Evolutionary conservation across 1,140 invertebrate genomes (phyloP).

Genomic region (Apis florea): DNA sequence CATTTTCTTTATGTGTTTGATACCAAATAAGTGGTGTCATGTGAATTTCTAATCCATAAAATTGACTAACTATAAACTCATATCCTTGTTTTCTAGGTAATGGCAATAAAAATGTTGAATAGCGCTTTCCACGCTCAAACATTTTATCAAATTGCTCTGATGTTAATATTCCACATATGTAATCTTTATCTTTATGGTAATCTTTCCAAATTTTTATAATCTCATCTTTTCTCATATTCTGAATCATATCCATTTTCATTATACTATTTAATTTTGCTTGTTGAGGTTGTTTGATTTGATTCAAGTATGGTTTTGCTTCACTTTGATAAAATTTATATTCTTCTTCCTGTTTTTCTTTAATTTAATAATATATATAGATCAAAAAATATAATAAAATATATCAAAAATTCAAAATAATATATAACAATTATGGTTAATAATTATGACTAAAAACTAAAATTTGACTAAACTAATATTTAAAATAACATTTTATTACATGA

Average conservation of each 20-base stretch:
- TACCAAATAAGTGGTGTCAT: slow-evolving; percentile 94
- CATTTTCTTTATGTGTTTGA: slow-evolving; percentile 94
- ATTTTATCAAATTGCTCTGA: slow-evolving; percentile 83
- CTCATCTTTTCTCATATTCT: slow-evolving; percentile 87
- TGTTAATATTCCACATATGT: slow-evolving; percentile 86
- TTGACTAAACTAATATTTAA: background rate
- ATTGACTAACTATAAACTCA: slow-evolving; percentile 93
- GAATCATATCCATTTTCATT: slow-evolving; percentile 90
- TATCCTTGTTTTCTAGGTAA: slow-evolving; percentile 91
- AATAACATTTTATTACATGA: background rate
- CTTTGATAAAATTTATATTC: slow-evolving; percentile 65
- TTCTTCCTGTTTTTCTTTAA: slow-evolving; percentile 58
- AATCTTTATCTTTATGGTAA: slow-evolving; percentile 89
- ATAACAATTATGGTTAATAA: background rate
- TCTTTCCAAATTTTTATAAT: slow-evolving; percentile 89
- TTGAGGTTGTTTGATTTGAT: slow-evolving; percentile 74
- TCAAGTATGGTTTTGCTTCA: slow-evolving; percentile 78
- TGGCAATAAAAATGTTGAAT: slow-evolving; percentile 90
- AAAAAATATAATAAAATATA: no score
- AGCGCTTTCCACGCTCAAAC: slow-evolving; percentile 81
- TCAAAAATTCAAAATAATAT: background rate
- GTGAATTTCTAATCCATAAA: slow-evolving; percentile 87
- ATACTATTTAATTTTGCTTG: slow-evolving; percentile 83
- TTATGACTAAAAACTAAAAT: background rate
- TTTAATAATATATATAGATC: slow-evolving; percentile 16